Evolutionary conservation across 1,140 invertebrate species (phyloP).

Genomic region (Propsilocerus akamusi): DNA sequence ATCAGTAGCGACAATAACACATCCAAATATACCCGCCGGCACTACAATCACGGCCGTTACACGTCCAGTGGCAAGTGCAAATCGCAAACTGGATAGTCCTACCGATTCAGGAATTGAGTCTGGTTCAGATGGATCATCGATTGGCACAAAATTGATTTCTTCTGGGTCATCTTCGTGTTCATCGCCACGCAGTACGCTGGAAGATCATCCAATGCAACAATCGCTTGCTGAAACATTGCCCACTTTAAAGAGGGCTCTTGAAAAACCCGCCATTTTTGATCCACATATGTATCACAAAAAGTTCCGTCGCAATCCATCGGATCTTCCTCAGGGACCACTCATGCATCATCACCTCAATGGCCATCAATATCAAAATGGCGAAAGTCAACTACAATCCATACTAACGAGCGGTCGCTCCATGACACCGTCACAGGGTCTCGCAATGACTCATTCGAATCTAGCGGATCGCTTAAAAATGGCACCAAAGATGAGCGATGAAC

Average conservation of each 20-base stretch:
- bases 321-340: too few species aligned
- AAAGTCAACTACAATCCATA: background rate
- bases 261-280: slow-evolving; percentile 1
- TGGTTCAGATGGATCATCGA: slow-evolving; percentile 72
- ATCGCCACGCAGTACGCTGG: slow-evolving; percentile 65
- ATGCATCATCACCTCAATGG: background rate
- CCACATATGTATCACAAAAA: background rate
- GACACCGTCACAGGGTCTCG: background rate
- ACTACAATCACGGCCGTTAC: slow-evolving; percentile 26
- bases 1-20: slow-evolving; percentile 42
- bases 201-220: slow-evolving; percentile 34
- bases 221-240: background rate
- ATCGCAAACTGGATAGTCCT: slow-evolving; percentile 71
- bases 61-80: slow-evolving; percentile 25
- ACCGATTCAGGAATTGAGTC: slow-evolving; percentile 85
- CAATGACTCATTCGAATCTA: background rate
- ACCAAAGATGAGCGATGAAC: background rate
- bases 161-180: slow-evolving; percentile 65
- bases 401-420: background rate
- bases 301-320: background rate
- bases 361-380: background rate
- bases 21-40: slow-evolving; percentile 22
- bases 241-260: background rate
- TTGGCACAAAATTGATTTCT: slow-evolving; percentile 39
- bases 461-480: background rate